Percentiles rank a stretch among this genome's conserved stretches.
Conservation (phyloP, 2,113 vertebrate genomes). For the Pyxicephalus adspersus region DNA sequence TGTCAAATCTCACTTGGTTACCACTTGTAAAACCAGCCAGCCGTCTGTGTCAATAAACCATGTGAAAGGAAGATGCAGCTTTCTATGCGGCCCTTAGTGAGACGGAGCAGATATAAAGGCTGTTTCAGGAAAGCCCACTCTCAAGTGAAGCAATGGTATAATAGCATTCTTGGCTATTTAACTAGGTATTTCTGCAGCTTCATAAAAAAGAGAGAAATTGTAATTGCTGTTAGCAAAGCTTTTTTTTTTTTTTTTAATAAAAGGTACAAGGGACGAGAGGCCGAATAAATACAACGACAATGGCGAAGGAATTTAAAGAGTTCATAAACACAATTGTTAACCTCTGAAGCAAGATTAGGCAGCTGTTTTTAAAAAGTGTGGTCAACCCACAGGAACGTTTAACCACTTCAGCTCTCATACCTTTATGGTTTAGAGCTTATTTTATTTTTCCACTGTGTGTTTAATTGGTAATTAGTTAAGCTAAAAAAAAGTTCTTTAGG, state of each 20-base stretch:
- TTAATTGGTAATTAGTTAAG: no score
- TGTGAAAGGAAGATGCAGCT: neutral
- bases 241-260: neutral
- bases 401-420: no score
- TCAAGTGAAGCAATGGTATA: neutral
- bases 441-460: no score
- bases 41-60: neutral
- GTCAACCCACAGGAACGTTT: no score
- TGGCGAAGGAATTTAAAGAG: constrained; percentile 1
- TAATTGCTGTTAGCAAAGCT: neutral
- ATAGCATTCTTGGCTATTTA: constrained; percentile 26
- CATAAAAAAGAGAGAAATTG: constrained; percentile 21
- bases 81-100: neutral
- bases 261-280: neutral
- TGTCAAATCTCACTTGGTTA: neutral
- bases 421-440: no score
- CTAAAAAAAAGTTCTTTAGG: no score
- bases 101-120: neutral
- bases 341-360: no score
- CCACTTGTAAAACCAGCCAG: constrained; percentile 23
- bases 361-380: no score
- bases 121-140: neutral
- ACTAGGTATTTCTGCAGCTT: constrained; percentile 23
- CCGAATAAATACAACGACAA: neutral
- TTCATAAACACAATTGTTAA: neutral